These are phyloP conservation scores for Thryonomys swinderianus DNA, from an alignment of 2,113 vertebrate genomes.

Conservation along the genomic window DNA sequence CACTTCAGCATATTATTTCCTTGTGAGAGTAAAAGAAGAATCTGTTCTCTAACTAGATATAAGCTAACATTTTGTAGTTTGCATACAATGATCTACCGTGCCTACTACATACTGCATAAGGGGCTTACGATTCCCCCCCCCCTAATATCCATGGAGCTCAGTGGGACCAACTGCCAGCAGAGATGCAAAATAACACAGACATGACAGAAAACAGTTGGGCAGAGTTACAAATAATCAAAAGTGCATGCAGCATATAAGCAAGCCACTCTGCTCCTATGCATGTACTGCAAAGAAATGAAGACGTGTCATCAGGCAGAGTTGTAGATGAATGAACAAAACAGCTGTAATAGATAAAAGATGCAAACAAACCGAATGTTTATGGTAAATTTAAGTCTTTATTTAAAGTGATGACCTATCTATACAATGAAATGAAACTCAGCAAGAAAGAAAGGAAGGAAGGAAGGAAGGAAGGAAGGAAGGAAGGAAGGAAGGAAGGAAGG, in stretches of 20 bases:
- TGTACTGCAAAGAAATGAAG: constrained; percentile 1
- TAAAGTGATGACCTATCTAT: background rate
- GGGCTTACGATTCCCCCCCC: background rate
- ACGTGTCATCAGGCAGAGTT: background rate
- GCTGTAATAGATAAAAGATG: background rate
- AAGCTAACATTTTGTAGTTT: background rate
- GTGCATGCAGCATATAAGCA: background rate
- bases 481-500: too few species aligned
- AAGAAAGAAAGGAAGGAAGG: background rate
- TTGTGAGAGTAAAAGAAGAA: background rate
- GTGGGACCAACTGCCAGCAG: background rate
- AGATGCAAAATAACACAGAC: background rate
- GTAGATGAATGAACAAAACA: background rate
- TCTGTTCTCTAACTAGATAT: background rate
- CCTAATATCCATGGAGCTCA: background rate
- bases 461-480: too few species aligned
- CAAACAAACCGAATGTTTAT: background rate
- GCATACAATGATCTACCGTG: background rate
- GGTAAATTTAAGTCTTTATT: background rate
- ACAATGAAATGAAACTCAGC: background rate
- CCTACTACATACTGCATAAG: background rate
- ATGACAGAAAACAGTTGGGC: background rate
- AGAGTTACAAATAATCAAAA: constrained; percentile 1
- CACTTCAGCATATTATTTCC: background rate
- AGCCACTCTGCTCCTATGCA: background rate